phyloP scores from a whole-genome alignment of 53 echinoderm and acorn worm species.

The Holothuria leucospilota region DNA sequence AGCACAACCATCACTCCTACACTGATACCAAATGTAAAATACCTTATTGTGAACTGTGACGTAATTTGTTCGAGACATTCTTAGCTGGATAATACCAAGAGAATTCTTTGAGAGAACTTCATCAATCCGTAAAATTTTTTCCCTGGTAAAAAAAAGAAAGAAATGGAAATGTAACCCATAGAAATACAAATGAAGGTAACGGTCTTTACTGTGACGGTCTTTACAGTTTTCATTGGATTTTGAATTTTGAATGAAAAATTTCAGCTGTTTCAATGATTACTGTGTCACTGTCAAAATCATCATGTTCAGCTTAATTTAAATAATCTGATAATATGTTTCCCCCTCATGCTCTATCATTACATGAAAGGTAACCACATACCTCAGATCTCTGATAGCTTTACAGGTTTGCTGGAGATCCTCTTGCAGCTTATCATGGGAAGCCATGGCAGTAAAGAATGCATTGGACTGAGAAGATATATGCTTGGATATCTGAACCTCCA shows the following conservation, averaged over 20 bases:
- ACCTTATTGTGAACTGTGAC: conserved; percentile 98
- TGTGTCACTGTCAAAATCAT: too few relatives aligned
- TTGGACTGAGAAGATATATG: conserved; percentile 94
- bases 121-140: conserved; percentile 87
- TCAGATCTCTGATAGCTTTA: conserved; percentile 83
- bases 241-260: too few relatives aligned
- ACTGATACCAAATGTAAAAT: background rate
- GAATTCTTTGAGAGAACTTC: conserved; percentile 87
- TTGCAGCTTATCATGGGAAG: conserved; percentile 92
- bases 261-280: too few relatives aligned
- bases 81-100: conserved; percentile 76
- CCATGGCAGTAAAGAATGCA: conserved; percentile 99
- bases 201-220: too few relatives aligned
- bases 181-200: background rate
- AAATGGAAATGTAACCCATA: background rate
- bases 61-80: conserved; percentile 88
- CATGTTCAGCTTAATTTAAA: too few relatives aligned
- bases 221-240: too few relatives aligned
- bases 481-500: conserved; percentile 94
- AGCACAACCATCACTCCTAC: background rate
- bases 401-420: conserved; percentile 83
- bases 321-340: too few relatives aligned
- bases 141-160: conserved; percentile 58
- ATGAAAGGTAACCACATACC: conserved; percentile 53
- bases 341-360: too few relatives aligned